Base-by-base conservation (phyloP, 2,113 vertebrate genomes). In the Cynocephalus volans region DNA sequence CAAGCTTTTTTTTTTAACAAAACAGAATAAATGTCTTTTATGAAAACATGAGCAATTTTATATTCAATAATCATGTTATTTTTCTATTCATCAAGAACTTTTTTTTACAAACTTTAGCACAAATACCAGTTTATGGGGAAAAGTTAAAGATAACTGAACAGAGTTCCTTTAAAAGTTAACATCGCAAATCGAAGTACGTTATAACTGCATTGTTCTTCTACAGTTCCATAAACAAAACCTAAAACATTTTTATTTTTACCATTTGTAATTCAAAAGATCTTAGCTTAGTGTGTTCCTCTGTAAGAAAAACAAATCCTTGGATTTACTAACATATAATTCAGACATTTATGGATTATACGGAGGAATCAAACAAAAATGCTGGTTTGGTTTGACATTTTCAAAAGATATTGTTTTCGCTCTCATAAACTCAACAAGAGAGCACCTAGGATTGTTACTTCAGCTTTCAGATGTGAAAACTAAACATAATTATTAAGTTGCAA, bases 221-320 rank as follows among this genome's bases (percentile, higher is more conserved):
- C 3, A 72, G 23, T 88, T 81, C 14, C 9, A 91, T 86, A 56
- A 88, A 91, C 8, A 83, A 95, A 89, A 81, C 58, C 36, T 93
- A 93, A 93, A 86, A 24, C 28, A 88, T 64, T 83, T 73, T 93
- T 88, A 60, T 79, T 94, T 95, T 96, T 86, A 54, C 18, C 24
- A 52, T 76, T 96, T 94, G 14, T 23, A 93, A 86, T 90, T 93
- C 24, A 77, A 88, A 84, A 83, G 31, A 28, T 41, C 48, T 64
- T 72, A 86, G 24, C 24, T 85, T 86, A 77, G 24, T 92, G 5
- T 60, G 72, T 83, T 8, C 31, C 28, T 84, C 84, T 65, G 15
- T 64, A 93, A 89, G 58, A 31, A 91, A 93, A 73, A 77, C 26
- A 92, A 88, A 65, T 62, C 9, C 33, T 89, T 97, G 93, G 65